phyloP scores from a whole-genome alignment of 2,113 vertebrate species.

The Hippocampus guttulatus region DNA sequence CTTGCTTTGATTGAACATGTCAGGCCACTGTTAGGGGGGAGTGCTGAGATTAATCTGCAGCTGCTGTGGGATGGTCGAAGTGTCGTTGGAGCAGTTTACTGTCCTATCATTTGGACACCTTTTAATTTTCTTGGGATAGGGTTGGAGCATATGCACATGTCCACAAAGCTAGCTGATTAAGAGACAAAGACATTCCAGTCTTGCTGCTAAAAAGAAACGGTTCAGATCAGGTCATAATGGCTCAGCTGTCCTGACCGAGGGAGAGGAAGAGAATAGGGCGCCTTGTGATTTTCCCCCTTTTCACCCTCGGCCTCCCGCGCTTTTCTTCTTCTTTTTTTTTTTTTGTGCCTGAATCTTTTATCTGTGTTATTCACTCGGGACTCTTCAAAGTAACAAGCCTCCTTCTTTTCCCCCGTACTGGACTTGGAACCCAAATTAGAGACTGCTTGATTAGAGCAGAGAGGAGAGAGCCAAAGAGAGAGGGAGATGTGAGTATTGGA shows the following conservation, averaged over 20 bases:
- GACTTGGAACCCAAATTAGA: slow-evolving; percentile 94
- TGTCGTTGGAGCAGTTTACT: slow-evolving; percentile 75
- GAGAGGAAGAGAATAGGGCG: slow-evolving; percentile 90
- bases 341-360: slow-evolving; percentile 94
- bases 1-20: slow-evolving; percentile 48
- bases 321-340: slow-evolving; percentile 70
- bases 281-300: slow-evolving; percentile 85
- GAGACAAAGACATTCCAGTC: slow-evolving; percentile 94
- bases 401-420: slow-evolving; percentile 84
- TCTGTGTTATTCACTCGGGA: slow-evolving; percentile 94
- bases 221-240: slow-evolving; percentile 93
- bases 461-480: slow-evolving; percentile 66
- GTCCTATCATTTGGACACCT: slow-evolving; percentile 82
- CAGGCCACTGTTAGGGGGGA: slow-evolving; percentile 25
- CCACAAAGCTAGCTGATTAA: slow-evolving; percentile 85
- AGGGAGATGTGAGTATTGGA: slow-evolving; percentile 75
- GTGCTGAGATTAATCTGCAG: slow-evolving; percentile 42
- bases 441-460: slow-evolving; percentile 78
- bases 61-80: slow-evolving; percentile 62
- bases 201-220: slow-evolving; percentile 80
- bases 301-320: slow-evolving; percentile 61
- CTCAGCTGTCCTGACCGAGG: slow-evolving; percentile 96
- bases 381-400: slow-evolving; percentile 93
- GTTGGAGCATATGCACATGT: slow-evolving; percentile 81
- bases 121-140: slow-evolving; percentile 82